Evolutionary conservation across 2,888 invertebrate species (phyloP), one percentile per base, ranked within the genome.

Genomic region (Oscheius myriophilus): DNA sequence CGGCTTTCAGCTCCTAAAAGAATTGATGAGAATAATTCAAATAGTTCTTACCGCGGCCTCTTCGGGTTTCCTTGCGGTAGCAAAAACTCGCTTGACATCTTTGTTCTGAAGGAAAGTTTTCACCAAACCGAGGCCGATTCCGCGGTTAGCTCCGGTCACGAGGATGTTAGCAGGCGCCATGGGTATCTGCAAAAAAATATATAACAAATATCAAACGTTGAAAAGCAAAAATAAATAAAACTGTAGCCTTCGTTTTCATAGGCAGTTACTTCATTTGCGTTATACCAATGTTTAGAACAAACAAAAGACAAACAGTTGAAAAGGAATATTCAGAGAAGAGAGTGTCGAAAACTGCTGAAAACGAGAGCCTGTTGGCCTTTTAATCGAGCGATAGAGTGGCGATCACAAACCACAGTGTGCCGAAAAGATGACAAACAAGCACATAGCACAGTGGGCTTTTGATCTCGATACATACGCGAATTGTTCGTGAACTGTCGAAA

Each of bases 1-100:
- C 49, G 7, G 61, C 66, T 21, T 76, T 61, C 52, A 75, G 59
- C 16, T 71, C 67, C 74, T 75, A 9, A n/a, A 57, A 46, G 33
- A 12, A 9, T 3, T 49, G 11, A 26, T n/a, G 6, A 7, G 14
- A 25, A 3, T 49, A 6, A 26, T 45, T 33, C 26, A 42, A 11
- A 18, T 6, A 16, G 18, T 42, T 4, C 41, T 21, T 26, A 66
- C 66, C 23, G 21, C 46, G 11, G 66, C 66, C n/a, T 66, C 66
- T 11, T 55, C 55, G 1, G 66, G 66, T 33, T 66, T 66, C 21
- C 66, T 57, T 23, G 52, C 49, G 4, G 66, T 58, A 7, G 58
- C 66, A 25, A 66, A 49, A 26, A 66, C 49, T 6, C 33, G 43
- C 41, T 66, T 66, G n/a, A 66, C 26, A 14, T 72, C 66, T 41